Percentiles rank a stretch among this genome's conserved stretches.
Conservation (phyloP, 2,113 vertebrate genomes). For the Burhinus oedicnemus region DNA sequence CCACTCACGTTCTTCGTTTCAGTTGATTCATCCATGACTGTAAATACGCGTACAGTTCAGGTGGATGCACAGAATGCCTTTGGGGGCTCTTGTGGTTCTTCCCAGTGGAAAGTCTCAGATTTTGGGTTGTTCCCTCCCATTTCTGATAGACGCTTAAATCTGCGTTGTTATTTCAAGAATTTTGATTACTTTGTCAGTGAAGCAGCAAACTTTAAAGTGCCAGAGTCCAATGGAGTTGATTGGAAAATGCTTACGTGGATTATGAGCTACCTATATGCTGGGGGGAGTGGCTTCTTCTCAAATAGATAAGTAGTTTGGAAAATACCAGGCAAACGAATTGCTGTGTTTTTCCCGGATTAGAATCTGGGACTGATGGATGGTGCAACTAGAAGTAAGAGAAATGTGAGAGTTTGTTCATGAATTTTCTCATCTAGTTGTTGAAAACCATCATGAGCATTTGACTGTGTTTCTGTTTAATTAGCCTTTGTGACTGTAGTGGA, state of each 20-base stretch:
- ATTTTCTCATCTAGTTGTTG: background rate
- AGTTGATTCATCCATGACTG: accelerated
- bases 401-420: accelerated
- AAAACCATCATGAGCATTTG: background rate
- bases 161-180: background rate
- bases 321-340: background rate
- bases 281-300: background rate
- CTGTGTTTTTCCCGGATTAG: background rate
- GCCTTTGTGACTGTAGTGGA: background rate
- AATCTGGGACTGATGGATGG: background rate
- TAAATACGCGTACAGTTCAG: accelerated
- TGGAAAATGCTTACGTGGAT: background rate
- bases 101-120: background rate
- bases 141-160: background rate
- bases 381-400: background rate
- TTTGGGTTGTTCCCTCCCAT: background rate
- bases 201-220: background rate
- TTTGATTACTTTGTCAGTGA: background rate
- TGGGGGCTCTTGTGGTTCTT: background rate
- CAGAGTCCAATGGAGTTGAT: accelerated
- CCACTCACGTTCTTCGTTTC: background rate
- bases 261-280: background rate
- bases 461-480: background rate
- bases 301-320: background rate
- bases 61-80: background rate